These are phyloP conservation scores for Harpalus rufipes DNA, from an alignment of 2,888 invertebrate genomes.

Conservation along the genomic window DNA sequence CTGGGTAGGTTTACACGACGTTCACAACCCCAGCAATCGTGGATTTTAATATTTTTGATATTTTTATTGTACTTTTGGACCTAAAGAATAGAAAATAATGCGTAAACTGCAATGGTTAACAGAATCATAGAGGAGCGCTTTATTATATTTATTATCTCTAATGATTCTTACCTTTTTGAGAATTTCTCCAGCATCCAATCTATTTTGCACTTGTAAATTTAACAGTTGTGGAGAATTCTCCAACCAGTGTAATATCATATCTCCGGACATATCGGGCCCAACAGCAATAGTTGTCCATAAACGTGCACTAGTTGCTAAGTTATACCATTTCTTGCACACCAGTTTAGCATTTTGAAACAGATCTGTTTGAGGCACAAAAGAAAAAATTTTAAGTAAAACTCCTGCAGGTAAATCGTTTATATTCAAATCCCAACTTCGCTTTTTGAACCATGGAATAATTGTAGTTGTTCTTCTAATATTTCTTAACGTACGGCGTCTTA, in stretches of 20 bases:
- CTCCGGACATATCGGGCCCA: slow-evolving; percentile 34
- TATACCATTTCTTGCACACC: slow-evolving; percentile 39
- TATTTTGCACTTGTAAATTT: slow-evolving; percentile 24
- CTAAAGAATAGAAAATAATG: slow-evolving; percentile 47
- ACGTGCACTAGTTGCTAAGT: slow-evolving; percentile 17
- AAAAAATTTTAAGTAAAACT: slow-evolving; percentile 38
- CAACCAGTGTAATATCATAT: slow-evolving; percentile 39
- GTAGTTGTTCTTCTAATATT: background rate
- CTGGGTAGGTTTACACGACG: slow-evolving; percentile 45
- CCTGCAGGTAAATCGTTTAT: slow-evolving; percentile 43
- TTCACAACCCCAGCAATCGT: slow-evolving; percentile 49
- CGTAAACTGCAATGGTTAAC: too few relatives aligned
- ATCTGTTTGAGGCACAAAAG: slow-evolving; percentile 39
- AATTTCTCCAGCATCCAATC: slow-evolving; percentile 47
- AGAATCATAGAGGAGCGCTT: too few relatives aligned
- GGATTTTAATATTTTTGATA: slow-evolving; percentile 46
- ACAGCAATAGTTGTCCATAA: slow-evolving; percentile 57
- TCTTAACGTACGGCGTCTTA: background rate
- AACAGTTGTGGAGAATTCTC: slow-evolving; percentile 39
- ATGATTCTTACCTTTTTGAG: slow-evolving; percentile 40
- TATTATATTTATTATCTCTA: background rate
- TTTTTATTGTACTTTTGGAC: slow-evolving; percentile 52
- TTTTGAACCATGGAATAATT: slow-evolving; percentile 20
- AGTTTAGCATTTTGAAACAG: slow-evolving; percentile 32
- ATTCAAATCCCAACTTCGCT: background rate